phyloP scores from a whole-genome alignment of 2,888 invertebrate genomes.

The Caenorhabditis imperialis region DNA sequence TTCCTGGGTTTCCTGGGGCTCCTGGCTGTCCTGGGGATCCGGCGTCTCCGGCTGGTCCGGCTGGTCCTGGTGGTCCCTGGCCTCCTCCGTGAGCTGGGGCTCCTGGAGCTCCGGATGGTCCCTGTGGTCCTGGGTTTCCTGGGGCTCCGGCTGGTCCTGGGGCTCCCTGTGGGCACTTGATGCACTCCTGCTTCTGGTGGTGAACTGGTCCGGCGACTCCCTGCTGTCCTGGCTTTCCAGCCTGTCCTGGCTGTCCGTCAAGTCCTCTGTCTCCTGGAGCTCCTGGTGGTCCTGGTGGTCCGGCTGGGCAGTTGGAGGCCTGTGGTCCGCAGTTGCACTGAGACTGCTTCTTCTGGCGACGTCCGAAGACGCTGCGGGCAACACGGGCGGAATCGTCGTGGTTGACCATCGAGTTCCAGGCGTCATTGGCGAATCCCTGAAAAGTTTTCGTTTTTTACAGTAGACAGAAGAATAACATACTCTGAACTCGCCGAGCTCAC shows the following conservation, averaged over 20 bases:
- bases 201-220: constrained; percentile 43
- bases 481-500: constrained; percentile 58
- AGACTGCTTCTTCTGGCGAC: constrained; percentile 51
- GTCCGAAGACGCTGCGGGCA: constrained; percentile 47
- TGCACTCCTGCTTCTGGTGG: constrained; percentile 31
- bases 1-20: constrained; percentile 56
- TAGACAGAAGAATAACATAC: constrained; percentile 11
- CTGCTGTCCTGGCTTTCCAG: constrained; percentile 52
- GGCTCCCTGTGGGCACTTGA: constrained; percentile 51
- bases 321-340: constrained; percentile 63
- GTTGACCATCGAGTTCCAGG: constrained; percentile 58
- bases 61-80: constrained; percentile 52
- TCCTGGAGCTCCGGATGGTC: constrained; percentile 55
- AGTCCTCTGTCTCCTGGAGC: constrained; percentile 55
- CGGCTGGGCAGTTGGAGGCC: constrained; percentile 60
- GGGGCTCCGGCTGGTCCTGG: constrained; percentile 54
- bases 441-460: background rate
- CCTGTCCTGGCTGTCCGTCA: constrained; percentile 54
- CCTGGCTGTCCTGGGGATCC: constrained; percentile 56
- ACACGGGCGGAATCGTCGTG: constrained; percentile 41
- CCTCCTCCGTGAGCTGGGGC: constrained; percentile 47
- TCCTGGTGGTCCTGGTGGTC: constrained; percentile 67
- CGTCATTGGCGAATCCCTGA: constrained; percentile 56
- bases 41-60: constrained; percentile 53
- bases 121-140: constrained; percentile 53